Percentiles rank a stretch among this genome's conserved stretches.
Conservation (phyloP, 2,888 invertebrate genomes). For the Drosophila infuscata region DNA sequence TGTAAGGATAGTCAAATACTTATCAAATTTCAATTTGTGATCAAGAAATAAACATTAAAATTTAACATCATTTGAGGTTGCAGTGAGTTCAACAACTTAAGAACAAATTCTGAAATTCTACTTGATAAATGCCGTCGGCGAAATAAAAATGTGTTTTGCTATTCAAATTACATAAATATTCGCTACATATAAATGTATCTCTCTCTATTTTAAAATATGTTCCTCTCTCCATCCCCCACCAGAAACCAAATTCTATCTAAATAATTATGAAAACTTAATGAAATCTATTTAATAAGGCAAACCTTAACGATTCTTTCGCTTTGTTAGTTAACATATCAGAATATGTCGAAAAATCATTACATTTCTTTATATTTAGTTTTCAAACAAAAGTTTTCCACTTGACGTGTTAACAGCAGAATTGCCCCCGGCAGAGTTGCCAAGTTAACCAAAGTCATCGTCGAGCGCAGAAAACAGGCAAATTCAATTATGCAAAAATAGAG, state of each 20-base stretch:
- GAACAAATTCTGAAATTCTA: too few species aligned
- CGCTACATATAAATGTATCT: background rate
- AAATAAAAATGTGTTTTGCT: background rate
- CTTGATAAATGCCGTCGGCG: background rate
- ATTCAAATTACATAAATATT: background rate
- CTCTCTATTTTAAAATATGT: background rate
- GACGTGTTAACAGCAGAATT: constrained; percentile 10
- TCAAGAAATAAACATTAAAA: too few species aligned
- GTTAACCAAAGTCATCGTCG: constrained; percentile 26
- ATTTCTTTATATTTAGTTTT: constrained; percentile 5
- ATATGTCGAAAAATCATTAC: background rate
- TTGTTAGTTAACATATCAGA: background rate
- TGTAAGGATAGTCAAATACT: too few species aligned
- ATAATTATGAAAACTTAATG: background rate
- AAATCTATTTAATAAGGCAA: background rate
- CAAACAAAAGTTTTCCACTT: constrained; percentile 25
- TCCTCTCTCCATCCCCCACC: accelerated
- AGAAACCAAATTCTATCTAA: background rate
- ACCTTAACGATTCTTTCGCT: background rate
- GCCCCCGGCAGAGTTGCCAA: constrained; percentile 25
- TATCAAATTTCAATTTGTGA: too few species aligned
- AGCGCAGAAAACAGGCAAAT: constrained; percentile 50
- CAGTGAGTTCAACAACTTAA: too few species aligned
- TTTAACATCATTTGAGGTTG: too few species aligned
- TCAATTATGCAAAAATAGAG: constrained; percentile 76